Evolutionary conservation across 2,113 vertebrate genomes (phyloP).

Genomic region (Myocastor coypus): DNA sequence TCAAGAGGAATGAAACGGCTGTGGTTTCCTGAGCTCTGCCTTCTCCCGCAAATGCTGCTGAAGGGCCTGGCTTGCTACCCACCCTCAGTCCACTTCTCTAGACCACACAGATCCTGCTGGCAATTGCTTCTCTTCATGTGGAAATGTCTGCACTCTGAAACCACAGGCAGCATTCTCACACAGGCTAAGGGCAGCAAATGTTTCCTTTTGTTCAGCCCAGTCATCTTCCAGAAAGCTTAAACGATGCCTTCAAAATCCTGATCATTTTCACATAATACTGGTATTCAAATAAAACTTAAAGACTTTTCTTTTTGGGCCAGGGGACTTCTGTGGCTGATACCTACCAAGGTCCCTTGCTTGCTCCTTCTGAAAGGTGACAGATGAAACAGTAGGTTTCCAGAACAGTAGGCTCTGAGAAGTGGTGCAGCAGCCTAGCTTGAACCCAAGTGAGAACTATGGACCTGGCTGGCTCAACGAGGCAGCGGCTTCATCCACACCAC

Average conservation of each 20-base stretch:
- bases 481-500: background rate
- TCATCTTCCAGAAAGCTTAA: background rate
- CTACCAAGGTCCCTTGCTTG: background rate
- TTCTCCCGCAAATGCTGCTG: background rate
- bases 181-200: background rate
- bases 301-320: background rate
- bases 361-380: background rate
- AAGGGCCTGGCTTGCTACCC: background rate
- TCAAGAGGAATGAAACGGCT: background rate
- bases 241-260: background rate
- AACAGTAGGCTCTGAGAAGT: background rate
- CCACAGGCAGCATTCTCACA: background rate
- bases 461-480: background rate
- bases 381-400: background rate
- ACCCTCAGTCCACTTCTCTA: background rate
- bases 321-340: background rate
- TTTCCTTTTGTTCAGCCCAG: constrained; percentile 31
- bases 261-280: constrained; percentile 50
- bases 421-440: fast-evolving
- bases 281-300: constrained; percentile 9
- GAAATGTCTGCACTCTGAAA: background rate
- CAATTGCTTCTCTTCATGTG: background rate
- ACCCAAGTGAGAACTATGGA: background rate
- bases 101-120: background rate
- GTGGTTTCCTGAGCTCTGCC: fast-evolving